Conservation (phyloP, 2,113 vertebrate genomes). For the Fulica atra region DNA sequence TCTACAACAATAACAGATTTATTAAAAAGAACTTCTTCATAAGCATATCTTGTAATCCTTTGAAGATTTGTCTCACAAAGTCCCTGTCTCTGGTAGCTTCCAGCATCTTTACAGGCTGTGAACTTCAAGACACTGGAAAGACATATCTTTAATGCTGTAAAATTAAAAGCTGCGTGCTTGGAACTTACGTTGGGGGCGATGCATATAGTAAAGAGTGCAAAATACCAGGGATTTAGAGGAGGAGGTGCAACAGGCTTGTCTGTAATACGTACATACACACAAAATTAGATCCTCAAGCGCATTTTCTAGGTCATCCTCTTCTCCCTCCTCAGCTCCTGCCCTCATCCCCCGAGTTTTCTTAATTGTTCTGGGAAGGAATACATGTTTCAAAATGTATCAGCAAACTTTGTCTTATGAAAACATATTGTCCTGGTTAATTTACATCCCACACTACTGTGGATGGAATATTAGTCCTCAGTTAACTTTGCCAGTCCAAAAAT, state of each 20-base stretch:
- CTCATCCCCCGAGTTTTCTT: constrained; percentile 14
- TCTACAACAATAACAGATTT: not conserved
- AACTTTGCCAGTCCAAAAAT: not conserved
- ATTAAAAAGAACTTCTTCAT: not conserved
- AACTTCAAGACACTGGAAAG: not conserved
- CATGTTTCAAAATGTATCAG: not conserved
- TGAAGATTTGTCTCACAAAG: not conserved
- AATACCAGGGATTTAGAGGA: constrained; percentile 14
- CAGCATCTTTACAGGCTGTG: not conserved
- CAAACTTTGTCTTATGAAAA: not conserved
- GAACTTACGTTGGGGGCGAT: not conserved
- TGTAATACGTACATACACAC: not conserved
- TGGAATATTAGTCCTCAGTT: not conserved
- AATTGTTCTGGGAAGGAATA: constrained; percentile 24
- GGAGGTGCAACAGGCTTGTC: not conserved
- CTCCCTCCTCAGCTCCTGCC: not conserved
- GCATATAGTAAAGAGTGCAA: constrained; percentile 10
- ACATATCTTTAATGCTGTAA: not conserved
- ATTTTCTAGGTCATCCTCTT: constrained; percentile 48
- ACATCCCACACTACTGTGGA: not conserved
- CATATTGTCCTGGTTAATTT: not conserved
- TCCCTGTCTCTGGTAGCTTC: not conserved
- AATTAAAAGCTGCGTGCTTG: not conserved
- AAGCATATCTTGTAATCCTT: not conserved
- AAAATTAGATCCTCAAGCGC: constrained; percentile 7